phyloP scores from a whole-genome alignment of 2,888 invertebrate genomes.

The Nasonia oneida region DNA sequence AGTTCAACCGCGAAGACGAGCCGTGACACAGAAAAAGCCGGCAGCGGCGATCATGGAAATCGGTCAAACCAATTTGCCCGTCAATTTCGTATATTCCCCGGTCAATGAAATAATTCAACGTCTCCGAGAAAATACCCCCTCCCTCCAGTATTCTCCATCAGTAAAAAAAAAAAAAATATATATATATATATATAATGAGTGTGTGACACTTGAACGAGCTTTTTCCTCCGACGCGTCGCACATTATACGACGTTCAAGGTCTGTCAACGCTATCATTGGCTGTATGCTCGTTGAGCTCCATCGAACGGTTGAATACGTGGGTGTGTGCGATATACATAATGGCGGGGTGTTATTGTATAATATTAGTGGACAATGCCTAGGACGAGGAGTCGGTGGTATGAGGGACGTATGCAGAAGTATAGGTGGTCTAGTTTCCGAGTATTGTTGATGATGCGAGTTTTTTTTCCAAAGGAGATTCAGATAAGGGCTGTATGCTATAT shows the following conservation, averaged over 20 bases:
- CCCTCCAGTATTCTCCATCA: background rate
- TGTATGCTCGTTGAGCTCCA: background rate
- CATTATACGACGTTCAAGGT: background rate
- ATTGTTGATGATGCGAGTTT: no score
- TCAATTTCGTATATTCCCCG: constrained; percentile 16
- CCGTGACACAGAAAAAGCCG: constrained; percentile 1
- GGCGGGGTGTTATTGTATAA: background rate
- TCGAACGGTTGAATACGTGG: background rate
- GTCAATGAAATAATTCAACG: constrained; percentile 25
- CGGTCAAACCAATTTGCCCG: constrained; percentile 43
- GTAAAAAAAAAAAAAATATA: no score
- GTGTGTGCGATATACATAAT: background rate
- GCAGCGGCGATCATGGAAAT: background rate
- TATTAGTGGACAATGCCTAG: no score
- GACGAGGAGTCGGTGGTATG: no score
- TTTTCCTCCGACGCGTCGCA: background rate
- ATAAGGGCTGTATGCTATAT: no score
- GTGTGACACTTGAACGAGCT: background rate
- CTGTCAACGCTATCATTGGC: background rate
- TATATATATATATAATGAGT: background rate
- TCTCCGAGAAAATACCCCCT: constrained; percentile 11
- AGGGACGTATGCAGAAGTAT: no score
- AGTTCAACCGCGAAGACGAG: background rate
- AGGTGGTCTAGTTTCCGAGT: no score
- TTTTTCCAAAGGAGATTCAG: no score